phyloP scores from a whole-genome alignment of 2,797 vertebrate species.

The Thalassophryne amazonica region DNA sequence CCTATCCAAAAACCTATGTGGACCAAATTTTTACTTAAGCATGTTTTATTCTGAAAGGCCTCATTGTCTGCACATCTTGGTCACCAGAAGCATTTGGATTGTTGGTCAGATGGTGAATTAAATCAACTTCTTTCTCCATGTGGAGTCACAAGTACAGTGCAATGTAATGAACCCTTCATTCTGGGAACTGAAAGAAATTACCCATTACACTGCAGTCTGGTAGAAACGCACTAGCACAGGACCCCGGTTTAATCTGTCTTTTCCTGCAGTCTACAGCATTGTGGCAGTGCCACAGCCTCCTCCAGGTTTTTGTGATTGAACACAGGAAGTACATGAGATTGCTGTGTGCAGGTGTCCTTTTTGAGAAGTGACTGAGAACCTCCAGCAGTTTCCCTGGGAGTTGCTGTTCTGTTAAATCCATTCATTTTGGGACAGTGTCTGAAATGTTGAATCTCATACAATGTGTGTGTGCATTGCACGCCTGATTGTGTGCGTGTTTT shows the following conservation, averaged over 20 bases:
- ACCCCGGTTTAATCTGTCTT: conserved; percentile 24
- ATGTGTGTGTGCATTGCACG: conserved; percentile 19
- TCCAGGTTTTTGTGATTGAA: conserved; percentile 22
- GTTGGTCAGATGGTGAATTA: conserved; percentile 5
- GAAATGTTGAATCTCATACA: conserved; percentile 29
- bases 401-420: conserved; percentile 4
- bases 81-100: conserved; percentile 8
- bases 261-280: conserved; percentile 12
- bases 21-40: conserved; percentile 64
- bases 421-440: conserved; percentile 38
- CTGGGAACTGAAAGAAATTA: conserved; percentile 24
- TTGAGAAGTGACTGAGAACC: conserved; percentile 24
- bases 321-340: conserved; percentile 9
- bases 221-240: not conserved
- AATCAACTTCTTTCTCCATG: conserved; percentile 5
- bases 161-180: conserved; percentile 32
- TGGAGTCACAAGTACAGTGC: conserved; percentile 18
- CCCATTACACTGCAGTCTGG: conserved; percentile 11
- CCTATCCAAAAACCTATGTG: conserved; percentile 45
- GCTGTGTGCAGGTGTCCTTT: conserved; percentile 14
- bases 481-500: conserved; percentile 36
- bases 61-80: conserved; percentile 6
- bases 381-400: conserved; percentile 25
- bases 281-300: conserved; percentile 22
- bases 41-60: conserved; percentile 1